Base-by-base conservation (phyloP, 2,113 vertebrate species). In the Pandion haliaetus region DNA sequence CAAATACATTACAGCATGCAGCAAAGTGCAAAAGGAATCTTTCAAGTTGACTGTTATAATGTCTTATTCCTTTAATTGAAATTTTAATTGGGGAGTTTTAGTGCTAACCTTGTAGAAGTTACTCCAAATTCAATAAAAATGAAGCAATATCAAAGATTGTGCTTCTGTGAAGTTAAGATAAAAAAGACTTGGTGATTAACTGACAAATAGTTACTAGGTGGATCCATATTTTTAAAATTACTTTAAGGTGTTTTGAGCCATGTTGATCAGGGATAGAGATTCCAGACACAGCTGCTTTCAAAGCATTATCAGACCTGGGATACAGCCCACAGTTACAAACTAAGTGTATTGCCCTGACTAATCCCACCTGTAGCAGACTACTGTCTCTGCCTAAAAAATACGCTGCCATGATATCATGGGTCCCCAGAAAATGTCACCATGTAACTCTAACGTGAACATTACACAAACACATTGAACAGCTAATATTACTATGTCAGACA, bases 61-160 rank as follows among this genome's bases (percentile, higher is more conserved):
- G 13, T 61, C 88, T 93, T 91, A 90, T 91, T 92, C 83, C 45
- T 84, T 90, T 92, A 96, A 88, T 5, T 77, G 77, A 63, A 90
- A 78, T 81, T 85, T 92, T 96, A 95, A 92, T 94, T 94, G 70
- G 86, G 18, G 72, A 14, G 13, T 77, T 86, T 66, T 31, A 71
- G 34, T 40, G 42, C 7, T 67, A 72, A 72, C 18, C 3, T 55
- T 79, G 20, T 25, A 59, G n/a, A 86, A 89, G 26, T 50, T 70
- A 38, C 31, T 45, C 32, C 18, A 47, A 85, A 17, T 32, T 70
- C 16, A 74, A 65, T 45, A 82, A 89, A 92, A 65, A 63, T n/a
- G 31, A 73, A 78, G 26, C 9, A 77, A 47, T 10, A n/a, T 23
- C 8, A 77, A 66, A 82, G 31, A 65, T 5, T 54, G 42, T 58